Evolutionary conservation across 1,140 invertebrate genomes (phyloP).

Genomic region (Halotydeus destructor): DNA sequence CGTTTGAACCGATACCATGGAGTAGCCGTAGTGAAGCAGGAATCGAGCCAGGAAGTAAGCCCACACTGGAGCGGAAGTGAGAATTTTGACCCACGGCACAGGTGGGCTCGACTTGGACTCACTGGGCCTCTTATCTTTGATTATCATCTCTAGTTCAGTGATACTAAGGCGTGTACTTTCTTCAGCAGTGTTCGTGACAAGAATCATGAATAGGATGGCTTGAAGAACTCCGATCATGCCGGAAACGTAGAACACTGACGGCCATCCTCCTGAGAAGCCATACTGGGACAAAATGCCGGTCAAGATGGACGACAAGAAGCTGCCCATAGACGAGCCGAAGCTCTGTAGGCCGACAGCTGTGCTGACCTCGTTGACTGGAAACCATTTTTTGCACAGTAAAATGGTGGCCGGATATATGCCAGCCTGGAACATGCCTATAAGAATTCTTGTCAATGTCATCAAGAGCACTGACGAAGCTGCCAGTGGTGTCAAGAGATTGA

Average conservation of each 20-base stretch:
- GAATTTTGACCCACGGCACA: no score
- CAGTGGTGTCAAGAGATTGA: conserved; percentile 36
- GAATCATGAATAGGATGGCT: background rate
- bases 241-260: conserved; percentile 9
- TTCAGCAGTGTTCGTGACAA: background rate
- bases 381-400: conserved; percentile 10
- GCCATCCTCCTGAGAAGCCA: conserved; percentile 9
- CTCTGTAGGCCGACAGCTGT: conserved; percentile 2
- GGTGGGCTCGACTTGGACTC: background rate
- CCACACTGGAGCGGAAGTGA: conserved; percentile 5
- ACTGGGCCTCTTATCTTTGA: background rate
- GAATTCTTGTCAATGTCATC: conserved; percentile 4
- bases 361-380: background rate
- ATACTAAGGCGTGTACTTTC: no score
- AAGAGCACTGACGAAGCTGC: background rate
- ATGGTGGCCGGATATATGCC: conserved; percentile 9
- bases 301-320: background rate
- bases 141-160: no score
- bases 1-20: no score
- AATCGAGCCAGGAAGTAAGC: no score
- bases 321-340: conserved; percentile 8
- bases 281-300: conserved; percentile 2
- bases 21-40: no score
- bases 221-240: background rate
- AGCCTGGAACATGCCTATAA: conserved; percentile 7